These are phyloP conservation scores for Plecotus auritus DNA, from an alignment of 2,113 vertebrate species.

Conservation along the genomic window DNA sequence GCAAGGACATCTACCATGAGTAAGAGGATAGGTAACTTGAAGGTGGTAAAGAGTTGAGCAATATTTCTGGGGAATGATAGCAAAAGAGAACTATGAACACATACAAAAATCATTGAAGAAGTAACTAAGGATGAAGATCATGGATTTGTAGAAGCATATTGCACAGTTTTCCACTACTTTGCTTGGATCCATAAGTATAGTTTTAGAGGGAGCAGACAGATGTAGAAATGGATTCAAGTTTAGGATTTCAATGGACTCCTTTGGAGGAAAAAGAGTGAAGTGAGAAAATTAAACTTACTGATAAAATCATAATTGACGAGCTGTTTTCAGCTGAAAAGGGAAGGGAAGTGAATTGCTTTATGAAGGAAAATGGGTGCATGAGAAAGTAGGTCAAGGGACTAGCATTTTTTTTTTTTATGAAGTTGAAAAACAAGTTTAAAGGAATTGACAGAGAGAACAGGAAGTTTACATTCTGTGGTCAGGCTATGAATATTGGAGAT, in stretches of 20 bases:
- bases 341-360: not conserved
- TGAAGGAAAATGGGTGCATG: not conserved
- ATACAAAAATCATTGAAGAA: not conserved
- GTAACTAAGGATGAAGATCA: not conserved
- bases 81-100: not conserved
- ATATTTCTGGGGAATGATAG: not conserved
- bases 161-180: not conserved
- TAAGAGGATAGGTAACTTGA: not conserved
- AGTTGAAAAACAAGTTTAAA: conserved; percentile 53
- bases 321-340: not conserved
- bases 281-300: not conserved
- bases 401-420: not conserved
- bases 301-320: not conserved
- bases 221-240: not conserved
- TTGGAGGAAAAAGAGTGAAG: not conserved
- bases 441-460: conserved; percentile 5
- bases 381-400: not conserved
- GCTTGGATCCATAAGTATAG: not conserved
- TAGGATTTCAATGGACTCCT: not conserved
- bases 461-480: conserved; percentile 55
- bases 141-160: not conserved
- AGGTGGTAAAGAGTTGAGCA: not conserved
- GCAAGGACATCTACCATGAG: not conserved
- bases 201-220: not conserved
- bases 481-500: conserved; percentile 25